Evolutionary conservation across 2,888 invertebrate species (phyloP).

Genomic region (Mesodorylaimus sp.): DNA sequence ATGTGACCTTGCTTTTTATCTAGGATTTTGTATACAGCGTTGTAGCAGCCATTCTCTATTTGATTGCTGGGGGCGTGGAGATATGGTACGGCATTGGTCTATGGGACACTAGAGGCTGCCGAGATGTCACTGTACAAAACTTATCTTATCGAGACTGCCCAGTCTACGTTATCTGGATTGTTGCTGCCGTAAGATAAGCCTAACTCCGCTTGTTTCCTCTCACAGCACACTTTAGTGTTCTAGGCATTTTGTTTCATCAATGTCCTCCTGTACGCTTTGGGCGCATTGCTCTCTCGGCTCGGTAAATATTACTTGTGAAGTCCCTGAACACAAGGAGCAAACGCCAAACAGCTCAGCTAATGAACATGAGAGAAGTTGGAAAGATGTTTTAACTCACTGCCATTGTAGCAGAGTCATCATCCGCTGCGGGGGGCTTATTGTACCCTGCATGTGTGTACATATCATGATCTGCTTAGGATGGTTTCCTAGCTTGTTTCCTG

Average conservation of each 20-base stretch:
- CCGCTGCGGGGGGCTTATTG: too few relatives aligned
- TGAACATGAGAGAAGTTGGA: too few relatives aligned
- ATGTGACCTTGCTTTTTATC: too few relatives aligned
- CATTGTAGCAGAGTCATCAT: too few relatives aligned
- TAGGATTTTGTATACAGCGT: conserved; percentile 6
- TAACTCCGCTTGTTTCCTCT: not conserved
- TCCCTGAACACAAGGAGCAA: too few relatives aligned
- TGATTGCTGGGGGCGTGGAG: conserved; percentile 1
- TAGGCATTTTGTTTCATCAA: conserved; percentile 6
- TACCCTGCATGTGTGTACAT: too few relatives aligned
- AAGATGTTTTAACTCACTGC: too few relatives aligned
- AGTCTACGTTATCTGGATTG: not conserved
- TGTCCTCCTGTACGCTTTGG: not conserved
- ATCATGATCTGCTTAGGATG: too few relatives aligned
- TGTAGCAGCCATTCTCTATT: not conserved
- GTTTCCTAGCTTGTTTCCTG: too few relatives aligned
- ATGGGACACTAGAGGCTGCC: not conserved
- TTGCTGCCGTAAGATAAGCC: conserved; percentile 4
- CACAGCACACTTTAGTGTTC: not conserved
- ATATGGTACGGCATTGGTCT: conserved; percentile 3
- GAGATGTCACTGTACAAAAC: not conserved
- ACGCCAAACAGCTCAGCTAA: too few relatives aligned
- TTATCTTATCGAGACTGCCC: too few relatives aligned
- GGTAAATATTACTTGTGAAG: too few relatives aligned
- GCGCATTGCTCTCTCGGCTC: not conserved